Conservation (phyloP, 92 coral and sea anemone genomes). For the Epizoanthus scotinus region DNA sequence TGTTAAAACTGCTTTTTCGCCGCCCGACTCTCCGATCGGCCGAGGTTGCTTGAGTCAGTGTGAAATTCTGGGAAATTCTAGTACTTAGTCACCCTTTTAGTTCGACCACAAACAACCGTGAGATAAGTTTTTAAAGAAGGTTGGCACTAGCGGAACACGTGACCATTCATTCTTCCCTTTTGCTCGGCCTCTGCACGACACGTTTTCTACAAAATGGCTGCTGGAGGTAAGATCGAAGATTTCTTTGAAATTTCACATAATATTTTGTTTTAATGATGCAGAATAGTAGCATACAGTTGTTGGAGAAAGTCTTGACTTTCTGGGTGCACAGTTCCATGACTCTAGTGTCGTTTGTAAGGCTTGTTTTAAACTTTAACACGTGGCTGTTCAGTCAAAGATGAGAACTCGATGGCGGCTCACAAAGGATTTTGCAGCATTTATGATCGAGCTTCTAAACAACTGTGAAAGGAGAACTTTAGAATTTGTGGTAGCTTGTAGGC, state of each 20-base stretch:
- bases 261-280: background rate
- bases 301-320: background rate
- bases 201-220: slow-evolving; percentile 99
- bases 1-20: too few relatives aligned
- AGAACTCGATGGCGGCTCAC: background rate
- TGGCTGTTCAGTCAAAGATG: background rate
- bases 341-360: background rate
- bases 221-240: slow-evolving; percentile 80
- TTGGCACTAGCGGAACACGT: slow-evolving; percentile 61
- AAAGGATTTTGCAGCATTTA: slow-evolving; percentile 4
- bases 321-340: background rate
- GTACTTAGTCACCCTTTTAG: too few relatives aligned
- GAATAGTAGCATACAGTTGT: background rate
- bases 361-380: slow-evolving; percentile 20
- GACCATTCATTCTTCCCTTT: slow-evolving; percentile 47
- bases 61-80: too few relatives aligned
- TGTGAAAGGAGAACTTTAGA: background rate
- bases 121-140: background rate
- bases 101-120: too few relatives aligned
- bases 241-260: slow-evolving; percentile 8
- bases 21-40: too few relatives aligned
- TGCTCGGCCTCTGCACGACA: slow-evolving; percentile 82
- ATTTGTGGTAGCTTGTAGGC: background rate
- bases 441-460: background rate
- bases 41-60: too few relatives aligned